These are phyloP conservation scores for Pentalonia nigronervosa DNA, from an alignment of 1,140 invertebrate genomes.

Conservation along the genomic window DNA sequence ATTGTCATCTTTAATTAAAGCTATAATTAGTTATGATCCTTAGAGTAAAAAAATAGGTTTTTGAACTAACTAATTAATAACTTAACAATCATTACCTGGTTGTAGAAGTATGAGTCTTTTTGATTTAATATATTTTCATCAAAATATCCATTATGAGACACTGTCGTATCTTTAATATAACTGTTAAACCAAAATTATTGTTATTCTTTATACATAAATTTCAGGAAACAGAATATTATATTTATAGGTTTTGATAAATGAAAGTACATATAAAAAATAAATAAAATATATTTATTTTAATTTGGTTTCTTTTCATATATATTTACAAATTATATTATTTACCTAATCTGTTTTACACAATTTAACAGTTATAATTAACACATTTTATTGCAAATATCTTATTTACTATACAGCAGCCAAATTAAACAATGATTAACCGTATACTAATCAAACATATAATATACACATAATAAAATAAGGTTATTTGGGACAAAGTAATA, in stretches of 20 bases:
- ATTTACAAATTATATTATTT: not conserved
- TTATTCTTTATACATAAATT: not conserved
- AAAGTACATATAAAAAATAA: not conserved
- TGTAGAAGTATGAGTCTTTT: not conserved
- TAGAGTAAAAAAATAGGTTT: too few relatives aligned
- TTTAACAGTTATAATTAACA: not conserved
- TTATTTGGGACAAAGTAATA: not conserved
- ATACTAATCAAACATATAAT: not conserved
- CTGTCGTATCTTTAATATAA: not conserved
- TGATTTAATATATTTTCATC: not conserved
- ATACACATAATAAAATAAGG: not conserved
- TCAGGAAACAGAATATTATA: not conserved
- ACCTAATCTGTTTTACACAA: slow-evolving; percentile 2
- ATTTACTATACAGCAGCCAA: not conserved
- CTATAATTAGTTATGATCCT: too few relatives aligned
- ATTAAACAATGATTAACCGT: not conserved
- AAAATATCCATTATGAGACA: not conserved
- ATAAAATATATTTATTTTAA: slow-evolving; percentile 20
- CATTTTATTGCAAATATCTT: not conserved
- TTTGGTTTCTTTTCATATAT: not conserved
- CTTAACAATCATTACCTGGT: too few relatives aligned
- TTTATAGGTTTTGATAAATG: not conserved
- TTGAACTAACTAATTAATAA: too few relatives aligned
- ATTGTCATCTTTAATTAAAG: too few relatives aligned
- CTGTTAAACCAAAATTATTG: not conserved